These are phyloP conservation scores for Myotis brandtii DNA, from an alignment of 2,113 vertebrate species.

Conservation along the genomic window DNA sequence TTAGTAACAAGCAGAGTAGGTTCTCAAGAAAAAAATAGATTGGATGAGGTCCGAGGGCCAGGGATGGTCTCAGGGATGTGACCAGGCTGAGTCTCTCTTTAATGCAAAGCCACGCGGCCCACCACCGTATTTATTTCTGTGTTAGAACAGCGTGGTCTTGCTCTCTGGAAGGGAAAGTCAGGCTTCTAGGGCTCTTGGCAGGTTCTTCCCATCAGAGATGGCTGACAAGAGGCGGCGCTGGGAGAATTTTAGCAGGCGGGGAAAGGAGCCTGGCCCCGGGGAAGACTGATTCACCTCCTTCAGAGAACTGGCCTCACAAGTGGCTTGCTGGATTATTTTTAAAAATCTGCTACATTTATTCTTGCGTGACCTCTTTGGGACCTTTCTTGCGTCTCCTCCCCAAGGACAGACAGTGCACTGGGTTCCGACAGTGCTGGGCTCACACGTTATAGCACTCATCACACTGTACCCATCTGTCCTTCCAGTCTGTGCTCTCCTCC, in stretches of 20 bases:
- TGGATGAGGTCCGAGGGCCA: not conserved
- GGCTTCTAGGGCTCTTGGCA: constrained; percentile 14
- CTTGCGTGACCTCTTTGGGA: not conserved
- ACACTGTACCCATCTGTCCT: not conserved
- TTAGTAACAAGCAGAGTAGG: not conserved
- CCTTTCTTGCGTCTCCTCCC: not conserved
- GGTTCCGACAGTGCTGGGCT: not conserved
- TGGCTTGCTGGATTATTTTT: not conserved
- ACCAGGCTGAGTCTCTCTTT: not conserved
- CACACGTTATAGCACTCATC: rapidly evolving
- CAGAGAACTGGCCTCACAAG: not conserved
- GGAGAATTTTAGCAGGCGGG: constrained; percentile 11
- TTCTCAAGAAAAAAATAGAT: not conserved
- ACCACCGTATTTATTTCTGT: not conserved
- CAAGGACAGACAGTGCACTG: not conserved
- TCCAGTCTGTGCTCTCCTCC: not conserved
- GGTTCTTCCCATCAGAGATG: constrained; percentile 9
- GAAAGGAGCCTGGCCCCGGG: not conserved
- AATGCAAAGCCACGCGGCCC: not conserved
- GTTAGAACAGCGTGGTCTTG: not conserved
- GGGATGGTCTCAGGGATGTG: not conserved
- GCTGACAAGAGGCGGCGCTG: not conserved
- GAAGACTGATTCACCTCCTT: not conserved
- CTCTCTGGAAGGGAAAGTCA: not conserved
- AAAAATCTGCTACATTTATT: constrained; percentile 15